These are phyloP conservation scores for Tribolium castaneum DNA, from an alignment of 1,140 invertebrate species.

Conservation along the genomic window DNA sequence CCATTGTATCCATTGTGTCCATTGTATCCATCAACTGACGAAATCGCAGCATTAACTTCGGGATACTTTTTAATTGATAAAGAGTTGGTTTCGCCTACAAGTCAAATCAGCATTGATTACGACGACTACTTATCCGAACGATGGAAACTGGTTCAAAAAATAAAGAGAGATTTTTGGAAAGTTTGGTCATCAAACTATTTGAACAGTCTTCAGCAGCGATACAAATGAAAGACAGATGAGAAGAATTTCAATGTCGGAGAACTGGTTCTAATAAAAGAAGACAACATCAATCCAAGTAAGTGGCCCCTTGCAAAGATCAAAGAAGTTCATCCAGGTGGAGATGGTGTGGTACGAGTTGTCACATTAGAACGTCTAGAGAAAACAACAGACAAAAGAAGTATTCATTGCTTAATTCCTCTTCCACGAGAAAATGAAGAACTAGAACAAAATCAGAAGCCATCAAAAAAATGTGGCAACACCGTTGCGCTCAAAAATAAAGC, in stretches of 20 bases:
- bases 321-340: no score
- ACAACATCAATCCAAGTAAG: slow-evolving; percentile 57
- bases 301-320: slow-evolving; percentile 48
- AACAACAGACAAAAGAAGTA: no score
- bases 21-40: neutral
- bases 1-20: neutral
- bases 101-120: neutral
- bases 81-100: neutral
- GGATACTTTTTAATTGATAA: slow-evolving; percentile 47
- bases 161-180: slow-evolving; percentile 60
- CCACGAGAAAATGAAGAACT: no score
- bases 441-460: no score
- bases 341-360: no score
- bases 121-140: neutral
- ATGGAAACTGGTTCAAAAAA: no score
- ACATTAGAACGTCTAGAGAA: no score
- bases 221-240: slow-evolving; percentile 50
- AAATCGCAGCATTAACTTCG: neutral
- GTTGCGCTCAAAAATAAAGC: no score
- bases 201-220: slow-evolving; percentile 49
- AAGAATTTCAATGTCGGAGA: slow-evolving; percentile 46
- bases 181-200: slow-evolving; percentile 60
- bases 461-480: no score
- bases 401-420: no score
- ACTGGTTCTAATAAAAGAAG: slow-evolving; percentile 59